Conservation (phyloP, 2,888 invertebrate species). For the Athrips mouffetella region DNA sequence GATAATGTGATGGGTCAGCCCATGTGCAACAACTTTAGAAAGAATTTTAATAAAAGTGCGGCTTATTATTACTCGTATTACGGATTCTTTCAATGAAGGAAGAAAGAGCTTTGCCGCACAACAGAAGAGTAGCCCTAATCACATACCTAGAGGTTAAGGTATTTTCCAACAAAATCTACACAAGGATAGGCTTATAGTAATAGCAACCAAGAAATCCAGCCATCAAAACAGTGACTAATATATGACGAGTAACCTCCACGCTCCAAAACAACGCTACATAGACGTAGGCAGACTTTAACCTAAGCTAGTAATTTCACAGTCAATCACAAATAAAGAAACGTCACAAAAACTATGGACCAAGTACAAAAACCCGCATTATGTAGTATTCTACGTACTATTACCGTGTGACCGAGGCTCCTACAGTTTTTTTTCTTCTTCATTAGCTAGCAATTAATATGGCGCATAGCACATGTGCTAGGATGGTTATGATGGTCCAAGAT, state of each 20-base stretch:
- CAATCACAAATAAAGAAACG: neutral
- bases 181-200: no score
- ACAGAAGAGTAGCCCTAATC: no score
- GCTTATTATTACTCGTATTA: no score
- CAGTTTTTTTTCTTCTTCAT: conserved; percentile 54
- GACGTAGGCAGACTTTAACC: neutral
- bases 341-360: neutral
- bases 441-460: conserved; percentile 57
- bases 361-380: neutral
- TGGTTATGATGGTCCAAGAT: conserved; percentile 35
- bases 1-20: conserved; percentile 27
- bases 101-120: no score
- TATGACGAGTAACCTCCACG: no score
- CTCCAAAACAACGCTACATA: neutral
- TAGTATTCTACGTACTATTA: conserved; percentile 28
- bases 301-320: conserved; percentile 26
- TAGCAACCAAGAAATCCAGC: no score
- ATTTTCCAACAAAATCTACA: no score
- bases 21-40: neutral
- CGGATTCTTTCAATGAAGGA: no score
- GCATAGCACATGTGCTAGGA: conserved; percentile 39
- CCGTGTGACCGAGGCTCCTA: conserved; percentile 50
- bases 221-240: no score
- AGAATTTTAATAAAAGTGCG: no score
- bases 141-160: no score